Percentiles rank a stretch among this genome's conserved stretches.
These are phyloP conservation scores for Oxyruncus cristatus DNA, from an alignment of 2,113 vertebrate genomes.

Conservation along the genomic window DNA sequence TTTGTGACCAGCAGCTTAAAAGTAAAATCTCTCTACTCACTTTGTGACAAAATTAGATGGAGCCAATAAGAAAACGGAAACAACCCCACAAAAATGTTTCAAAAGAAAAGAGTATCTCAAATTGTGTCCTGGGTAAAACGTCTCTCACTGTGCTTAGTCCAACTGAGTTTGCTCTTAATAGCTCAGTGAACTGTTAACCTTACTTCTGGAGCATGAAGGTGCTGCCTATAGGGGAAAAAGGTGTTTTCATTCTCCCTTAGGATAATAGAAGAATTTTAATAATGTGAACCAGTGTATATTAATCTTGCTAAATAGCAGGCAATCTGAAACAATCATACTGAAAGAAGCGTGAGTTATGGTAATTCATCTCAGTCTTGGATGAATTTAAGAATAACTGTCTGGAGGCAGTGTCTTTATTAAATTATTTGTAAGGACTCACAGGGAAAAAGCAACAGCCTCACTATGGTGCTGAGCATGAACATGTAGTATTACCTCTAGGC, in stretches of 20 bases:
- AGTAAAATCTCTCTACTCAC: neutral
- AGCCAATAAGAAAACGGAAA: neutral
- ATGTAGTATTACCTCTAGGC: neutral
- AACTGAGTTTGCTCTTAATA: neutral
- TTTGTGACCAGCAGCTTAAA: neutral
- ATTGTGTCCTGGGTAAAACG: neutral
- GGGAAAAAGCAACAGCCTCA: neutral
- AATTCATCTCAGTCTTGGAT: neutral
- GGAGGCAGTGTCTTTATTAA: neutral
- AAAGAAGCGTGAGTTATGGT: neutral
- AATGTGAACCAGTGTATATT: neutral
- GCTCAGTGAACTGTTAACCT: neutral
- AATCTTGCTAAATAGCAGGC: neutral
- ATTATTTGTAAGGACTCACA: neutral
- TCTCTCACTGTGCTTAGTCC: neutral
- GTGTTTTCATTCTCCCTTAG: neutral
- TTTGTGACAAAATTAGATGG: neutral
- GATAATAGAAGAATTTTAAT: neutral
- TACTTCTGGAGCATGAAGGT: neutral
- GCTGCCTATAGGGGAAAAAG: neutral
- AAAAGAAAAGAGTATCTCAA: neutral
- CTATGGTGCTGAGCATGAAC: neutral
- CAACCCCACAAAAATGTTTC: neutral
- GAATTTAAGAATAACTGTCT: neutral
- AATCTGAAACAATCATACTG: neutral